Conservation (phyloP, 2,113 vertebrate species). For the Psittacula cyanocephala region DNA sequence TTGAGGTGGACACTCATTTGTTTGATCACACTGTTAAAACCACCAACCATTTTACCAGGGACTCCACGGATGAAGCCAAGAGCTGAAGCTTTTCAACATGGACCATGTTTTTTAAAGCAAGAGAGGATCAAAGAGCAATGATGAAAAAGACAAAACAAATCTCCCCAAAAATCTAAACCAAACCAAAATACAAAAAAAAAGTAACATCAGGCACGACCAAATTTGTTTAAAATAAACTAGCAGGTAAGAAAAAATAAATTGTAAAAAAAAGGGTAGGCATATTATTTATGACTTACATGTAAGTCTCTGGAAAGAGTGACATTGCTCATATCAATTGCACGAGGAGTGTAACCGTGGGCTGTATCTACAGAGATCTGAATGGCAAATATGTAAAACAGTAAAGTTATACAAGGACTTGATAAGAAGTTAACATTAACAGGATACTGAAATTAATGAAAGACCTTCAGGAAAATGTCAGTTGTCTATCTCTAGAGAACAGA, state of each 20-base stretch:
- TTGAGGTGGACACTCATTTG: not conserved
- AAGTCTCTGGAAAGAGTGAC: constrained; percentile 92
- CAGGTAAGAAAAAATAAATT: not conserved
- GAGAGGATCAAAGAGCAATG: not conserved
- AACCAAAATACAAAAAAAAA: not conserved
- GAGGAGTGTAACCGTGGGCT: constrained; percentile 86
- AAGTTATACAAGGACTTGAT: not conserved
- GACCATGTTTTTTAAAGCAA: not conserved
- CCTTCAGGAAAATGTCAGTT: not conserved
- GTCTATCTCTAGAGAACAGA: not conserved
- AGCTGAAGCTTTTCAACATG: not conserved
- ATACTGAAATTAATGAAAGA: not conserved
- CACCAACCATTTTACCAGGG: not conserved
- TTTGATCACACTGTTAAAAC: not conserved
- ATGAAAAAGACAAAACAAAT: not conserved
- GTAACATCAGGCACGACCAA: not conserved
- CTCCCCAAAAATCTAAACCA: not conserved
- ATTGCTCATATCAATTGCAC: constrained; percentile 96
- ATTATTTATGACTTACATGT: constrained; percentile 80
- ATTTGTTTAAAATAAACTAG: not conserved
- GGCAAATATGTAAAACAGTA: not conserved
- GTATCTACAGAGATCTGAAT: constrained; percentile 88
- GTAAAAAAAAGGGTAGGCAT: not conserved
- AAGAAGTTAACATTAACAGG: not conserved
- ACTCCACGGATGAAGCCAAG: not conserved